Evolutionary conservation across 2,113 vertebrate species (phyloP).

Genomic region (Sphyrna mokarran): DNA sequence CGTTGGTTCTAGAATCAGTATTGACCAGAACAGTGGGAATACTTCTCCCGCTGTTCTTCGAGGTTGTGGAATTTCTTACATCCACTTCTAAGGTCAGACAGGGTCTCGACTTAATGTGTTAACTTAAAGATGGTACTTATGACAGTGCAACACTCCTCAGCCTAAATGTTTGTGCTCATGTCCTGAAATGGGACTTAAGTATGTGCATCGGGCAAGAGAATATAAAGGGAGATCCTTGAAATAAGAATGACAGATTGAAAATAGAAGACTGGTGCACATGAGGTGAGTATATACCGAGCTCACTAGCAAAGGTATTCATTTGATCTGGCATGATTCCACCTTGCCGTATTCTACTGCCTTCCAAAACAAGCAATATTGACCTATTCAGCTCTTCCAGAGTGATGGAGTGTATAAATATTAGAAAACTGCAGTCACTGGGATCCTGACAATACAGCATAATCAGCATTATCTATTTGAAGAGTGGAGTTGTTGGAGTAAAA

Average conservation of each 20-base stretch:
- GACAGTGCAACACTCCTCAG: neutral
- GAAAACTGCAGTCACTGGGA: neutral
- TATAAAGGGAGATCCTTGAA: neutral
- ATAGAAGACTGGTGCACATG: neutral
- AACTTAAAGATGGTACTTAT: neutral
- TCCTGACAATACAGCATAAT: neutral
- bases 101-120: neutral
- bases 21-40: neutral
- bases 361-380: neutral
- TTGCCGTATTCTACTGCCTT: neutral
- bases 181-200: neutral
- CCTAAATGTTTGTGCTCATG: neutral
- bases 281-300: neutral
- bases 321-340: neutral
- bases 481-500: neutral
- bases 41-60: neutral
- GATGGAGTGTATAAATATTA: neutral
- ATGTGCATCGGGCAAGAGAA: neutral
- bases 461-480: conserved; percentile 2
- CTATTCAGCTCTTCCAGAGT: neutral
- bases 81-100: neutral
- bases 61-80: neutral
- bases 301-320: neutral
- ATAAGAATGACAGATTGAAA: neutral
- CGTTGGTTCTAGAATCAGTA: neutral